Evolutionary conservation across 2,113 vertebrate species (phyloP), one percentile per base, ranked within the genome.

Genomic region (Eulacestoma nigropectus): DNA sequence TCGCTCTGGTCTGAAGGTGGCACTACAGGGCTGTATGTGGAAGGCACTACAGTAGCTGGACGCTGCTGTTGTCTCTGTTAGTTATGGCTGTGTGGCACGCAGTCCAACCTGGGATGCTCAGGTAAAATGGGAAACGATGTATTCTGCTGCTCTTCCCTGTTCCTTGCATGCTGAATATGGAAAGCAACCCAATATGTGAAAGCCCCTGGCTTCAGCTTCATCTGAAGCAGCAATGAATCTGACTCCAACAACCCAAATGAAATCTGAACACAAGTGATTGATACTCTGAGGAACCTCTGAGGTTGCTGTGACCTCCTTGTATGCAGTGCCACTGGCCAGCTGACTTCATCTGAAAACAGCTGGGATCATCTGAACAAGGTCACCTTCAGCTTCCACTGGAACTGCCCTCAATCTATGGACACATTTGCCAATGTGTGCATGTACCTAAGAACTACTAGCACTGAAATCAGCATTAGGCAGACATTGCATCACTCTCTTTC

Each of bases 1-100:
- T 80, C 14, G 10, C 18, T 76, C 44, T 56, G 75, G 52, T 69
- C 96, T 96, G 86, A 67, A 84, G 96, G 87, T 96, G 96, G 97
- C 95, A 92, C 83, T 76, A 8, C 52, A 68, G 60, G 77, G 85
- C 93, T 41, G 29, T 13, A 15, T 23, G 72, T 87, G 77, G 57
- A 72, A 88, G 53, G 64, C 53, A 3, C 42, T 23, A 0, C 42
- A 6, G 21, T 0, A 3, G 17, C 14, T 5, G 42, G 22, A 4
- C 8, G 2, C 39, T 20, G 2, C 39, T 16, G 5, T 3, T 41
- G 23, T 21, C 33, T 10, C 18, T 7, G 1, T 16, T 3, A 8
- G 16, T 25, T 22, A 6, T 0, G 16, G 10, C 53, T 76, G 20
- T 11, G 22, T 5, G 42, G 14, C 41, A 2, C 1, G 0, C 23